phyloP scores from a whole-genome alignment of 1,140 invertebrate species.

The Drosophila albomicans region DNA sequence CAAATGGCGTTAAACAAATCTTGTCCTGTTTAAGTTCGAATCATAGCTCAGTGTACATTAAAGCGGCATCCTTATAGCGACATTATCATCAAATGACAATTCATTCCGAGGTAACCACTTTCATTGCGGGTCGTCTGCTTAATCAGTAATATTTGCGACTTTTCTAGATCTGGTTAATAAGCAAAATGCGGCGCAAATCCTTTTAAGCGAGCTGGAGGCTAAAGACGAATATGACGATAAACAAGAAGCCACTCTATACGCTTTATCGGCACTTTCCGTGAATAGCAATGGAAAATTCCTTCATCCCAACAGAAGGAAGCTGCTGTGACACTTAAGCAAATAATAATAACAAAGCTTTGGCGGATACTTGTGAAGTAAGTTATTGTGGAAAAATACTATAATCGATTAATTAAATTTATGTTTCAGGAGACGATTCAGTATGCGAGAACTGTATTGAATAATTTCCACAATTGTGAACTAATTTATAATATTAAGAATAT shows the following conservation, averaged over 20 bases:
- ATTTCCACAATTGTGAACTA: background rate
- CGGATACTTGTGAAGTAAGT: conserved; percentile 56
- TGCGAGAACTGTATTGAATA: conserved; percentile 45
- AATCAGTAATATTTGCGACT: background rate
- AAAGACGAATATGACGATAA: conserved; percentile 58
- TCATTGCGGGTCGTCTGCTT: background rate
- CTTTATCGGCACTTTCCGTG: conserved; percentile 52
- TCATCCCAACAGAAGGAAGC: conserved; percentile 31
- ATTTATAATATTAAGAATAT: background rate
- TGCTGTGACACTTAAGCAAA: conserved; percentile 44
- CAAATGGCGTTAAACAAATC: conserved; percentile 44
- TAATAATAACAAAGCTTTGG: conserved; percentile 50
- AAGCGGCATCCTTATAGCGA: conserved; percentile 64
- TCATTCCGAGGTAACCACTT: conserved; percentile 39
- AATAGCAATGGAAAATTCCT: conserved; percentile 40
- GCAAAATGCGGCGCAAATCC: conserved; percentile 32
- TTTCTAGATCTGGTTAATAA: conserved; percentile 57
- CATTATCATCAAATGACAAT: conserved; percentile 45
- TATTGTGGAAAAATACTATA: background rate
- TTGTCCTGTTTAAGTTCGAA: conserved; percentile 50
- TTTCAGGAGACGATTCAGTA: conserved; percentile 61
- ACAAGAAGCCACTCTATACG: conserved; percentile 57
- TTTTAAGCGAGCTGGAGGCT: conserved; percentile 43
- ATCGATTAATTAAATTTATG: background rate
- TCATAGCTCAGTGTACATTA: conserved; percentile 54